These are phyloP conservation scores for Rambutsinella grinnellia DNA, from an alignment of 2,888 invertebrate species.

Conservation along the genomic window DNA sequence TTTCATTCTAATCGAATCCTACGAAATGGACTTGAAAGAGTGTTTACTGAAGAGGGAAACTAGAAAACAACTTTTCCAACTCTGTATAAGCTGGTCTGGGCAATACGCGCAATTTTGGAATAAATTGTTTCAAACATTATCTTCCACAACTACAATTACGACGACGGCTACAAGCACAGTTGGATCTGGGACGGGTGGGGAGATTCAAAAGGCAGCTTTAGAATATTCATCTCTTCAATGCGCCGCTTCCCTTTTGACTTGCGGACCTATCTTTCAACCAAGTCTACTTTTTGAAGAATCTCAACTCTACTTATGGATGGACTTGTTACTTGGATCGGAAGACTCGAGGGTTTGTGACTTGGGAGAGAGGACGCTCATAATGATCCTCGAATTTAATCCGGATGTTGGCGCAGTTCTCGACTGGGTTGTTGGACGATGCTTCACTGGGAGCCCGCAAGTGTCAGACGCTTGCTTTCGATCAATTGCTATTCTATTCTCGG, in stretches of 20 bases:
- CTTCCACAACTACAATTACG: slow-evolving; percentile 28
- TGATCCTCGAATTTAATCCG: slow-evolving; percentile 94
- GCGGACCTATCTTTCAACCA: slow-evolving; percentile 94
- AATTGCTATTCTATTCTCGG: slow-evolving; percentile 95
- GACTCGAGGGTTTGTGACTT: slow-evolving; percentile 71
- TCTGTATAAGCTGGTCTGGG: slow-evolving; percentile 96
- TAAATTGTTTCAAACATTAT: slow-evolving; percentile 37
- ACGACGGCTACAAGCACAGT: slow-evolving; percentile 35
- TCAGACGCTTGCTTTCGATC: slow-evolving; percentile 98
- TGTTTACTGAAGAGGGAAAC: slow-evolving; percentile 89
- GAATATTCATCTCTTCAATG: slow-evolving; percentile 79
- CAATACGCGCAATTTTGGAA: slow-evolving; percentile 79
- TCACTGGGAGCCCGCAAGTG: slow-evolving; percentile 89
- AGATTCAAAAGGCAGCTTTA: slow-evolving; percentile 67
- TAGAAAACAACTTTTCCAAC: slow-evolving; percentile 86
- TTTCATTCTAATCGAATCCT: slow-evolving; percentile 57
- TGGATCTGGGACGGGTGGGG: slow-evolving; percentile 59
- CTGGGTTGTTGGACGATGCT: slow-evolving; percentile 98
- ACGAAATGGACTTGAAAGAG: slow-evolving; percentile 68
- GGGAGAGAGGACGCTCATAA: slow-evolving; percentile 69
- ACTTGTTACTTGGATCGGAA: slow-evolving; percentile 87
- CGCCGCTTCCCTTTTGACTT: slow-evolving; percentile 95
- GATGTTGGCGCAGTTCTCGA: slow-evolving; percentile 92
- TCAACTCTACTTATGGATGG: slow-evolving; percentile 92
- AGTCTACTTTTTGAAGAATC: slow-evolving; percentile 90